A percentile compares a stretch with the other conserved stretches of the same genome.
Conservation (phyloP, 2,888 invertebrate genomes). For the Orthonychiurus folsomi region DNA sequence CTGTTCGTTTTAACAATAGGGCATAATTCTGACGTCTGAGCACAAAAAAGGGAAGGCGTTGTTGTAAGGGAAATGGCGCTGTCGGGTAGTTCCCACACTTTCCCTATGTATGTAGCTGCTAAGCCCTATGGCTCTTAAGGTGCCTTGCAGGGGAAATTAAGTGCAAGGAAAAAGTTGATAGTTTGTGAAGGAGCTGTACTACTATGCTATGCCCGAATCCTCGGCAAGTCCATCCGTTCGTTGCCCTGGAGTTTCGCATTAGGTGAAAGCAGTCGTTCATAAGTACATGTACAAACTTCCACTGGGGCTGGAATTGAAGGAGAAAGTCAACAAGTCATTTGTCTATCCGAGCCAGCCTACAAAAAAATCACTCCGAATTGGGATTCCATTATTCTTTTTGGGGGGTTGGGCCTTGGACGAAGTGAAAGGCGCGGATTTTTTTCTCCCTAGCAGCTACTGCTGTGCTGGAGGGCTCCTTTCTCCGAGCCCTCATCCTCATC, state of each 20-base stretch:
- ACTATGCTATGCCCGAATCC: neutral
- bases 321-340: slow-evolving; percentile 2
- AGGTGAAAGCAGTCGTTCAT: neutral
- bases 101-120: no score
- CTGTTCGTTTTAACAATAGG: no score
- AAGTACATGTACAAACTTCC: neutral
- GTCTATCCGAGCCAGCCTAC: no score
- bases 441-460: neutral
- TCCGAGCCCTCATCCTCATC: neutral
- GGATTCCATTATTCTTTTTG: neutral
- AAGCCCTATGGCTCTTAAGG: no score
- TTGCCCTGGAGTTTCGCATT: neutral
- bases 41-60: no score
- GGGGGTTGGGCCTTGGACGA: neutral
- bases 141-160: no score
- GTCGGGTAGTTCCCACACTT: no score
- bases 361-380: neutral
- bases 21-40: no score
- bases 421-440: neutral
- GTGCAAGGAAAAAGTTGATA: no score
- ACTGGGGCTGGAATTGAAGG: neutral
- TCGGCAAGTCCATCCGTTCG: no score
- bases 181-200: neutral
- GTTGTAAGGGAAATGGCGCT: no score
- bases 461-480: neutral